Percentiles rank a stretch among this genome's conserved stretches.
Conservation (phyloP, 2,888 invertebrate species). For the Lordiphosa fenestrarum region DNA sequence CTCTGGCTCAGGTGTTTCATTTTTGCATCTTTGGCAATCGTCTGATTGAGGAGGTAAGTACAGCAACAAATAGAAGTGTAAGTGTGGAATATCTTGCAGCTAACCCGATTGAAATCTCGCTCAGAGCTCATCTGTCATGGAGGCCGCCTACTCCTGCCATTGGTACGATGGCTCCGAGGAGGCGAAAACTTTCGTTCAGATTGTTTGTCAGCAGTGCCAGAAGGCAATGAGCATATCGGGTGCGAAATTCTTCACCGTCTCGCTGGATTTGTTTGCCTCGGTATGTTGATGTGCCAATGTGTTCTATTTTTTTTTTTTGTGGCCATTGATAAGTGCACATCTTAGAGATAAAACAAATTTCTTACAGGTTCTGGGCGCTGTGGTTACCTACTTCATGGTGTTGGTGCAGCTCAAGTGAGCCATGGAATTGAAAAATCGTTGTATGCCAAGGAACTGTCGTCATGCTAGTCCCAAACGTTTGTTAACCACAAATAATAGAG, state of each 20-base stretch:
- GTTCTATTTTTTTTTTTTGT: too few species aligned
- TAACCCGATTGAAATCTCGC: not conserved
- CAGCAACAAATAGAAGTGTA: too few species aligned
- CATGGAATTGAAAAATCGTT: constrained; percentile 15
- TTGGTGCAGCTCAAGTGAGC: constrained; percentile 90
- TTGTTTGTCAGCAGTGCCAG: constrained; percentile 94
- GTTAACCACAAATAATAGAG: constrained; percentile 22
- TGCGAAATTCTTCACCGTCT: constrained; percentile 94
- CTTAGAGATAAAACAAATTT: not conserved
- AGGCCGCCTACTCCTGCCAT: constrained; percentile 93
- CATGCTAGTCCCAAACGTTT: constrained; percentile 6
- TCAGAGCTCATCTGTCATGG: constrained; percentile 95
- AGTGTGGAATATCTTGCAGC: not conserved
- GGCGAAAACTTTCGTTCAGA: constrained; percentile 94
- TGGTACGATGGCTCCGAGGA: constrained; percentile 96
- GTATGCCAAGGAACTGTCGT: constrained; percentile 29
- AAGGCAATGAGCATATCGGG: constrained; percentile 94
- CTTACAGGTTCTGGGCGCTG: constrained; percentile 89
- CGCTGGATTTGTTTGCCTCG: constrained; percentile 92
- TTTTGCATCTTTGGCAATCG: constrained; percentile 94
- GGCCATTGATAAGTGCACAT: too few species aligned
- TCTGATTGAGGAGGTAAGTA: constrained; percentile 89
- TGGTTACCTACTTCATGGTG: constrained; percentile 95
- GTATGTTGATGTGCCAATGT: constrained; percentile 83
- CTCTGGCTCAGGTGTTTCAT: constrained; percentile 91